Conservation (phyloP, 2,797 vertebrate species). For the Typhlichthys subterraneus region DNA sequence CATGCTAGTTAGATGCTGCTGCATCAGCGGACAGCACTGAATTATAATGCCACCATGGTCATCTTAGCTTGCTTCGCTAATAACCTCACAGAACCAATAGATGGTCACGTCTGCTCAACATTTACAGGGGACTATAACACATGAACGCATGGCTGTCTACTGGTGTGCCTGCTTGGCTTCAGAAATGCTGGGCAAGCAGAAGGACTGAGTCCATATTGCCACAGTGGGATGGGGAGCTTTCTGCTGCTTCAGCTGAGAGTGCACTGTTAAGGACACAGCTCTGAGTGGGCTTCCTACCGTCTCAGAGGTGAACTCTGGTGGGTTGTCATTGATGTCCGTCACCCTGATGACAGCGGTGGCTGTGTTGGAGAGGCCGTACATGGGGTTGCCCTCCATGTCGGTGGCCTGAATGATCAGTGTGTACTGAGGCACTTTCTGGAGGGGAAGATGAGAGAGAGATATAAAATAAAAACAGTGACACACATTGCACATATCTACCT, state of each 20-base stretch:
- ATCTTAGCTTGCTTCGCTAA: conserved; percentile 57
- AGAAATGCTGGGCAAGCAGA: conserved; percentile 62
- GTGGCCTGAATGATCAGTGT: conserved; percentile 99
- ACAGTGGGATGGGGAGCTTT: conserved; percentile 25
- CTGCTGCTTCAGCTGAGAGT: conserved; percentile 15
- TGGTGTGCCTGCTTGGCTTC: conserved; percentile 51
- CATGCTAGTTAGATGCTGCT: conserved; percentile 52
- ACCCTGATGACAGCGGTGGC: conserved; percentile 94
- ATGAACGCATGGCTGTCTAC: conserved; percentile 55
- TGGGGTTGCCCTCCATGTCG: conserved; percentile 96
- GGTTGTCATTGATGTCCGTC: conserved; percentile 97
- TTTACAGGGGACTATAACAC: conserved; percentile 55
- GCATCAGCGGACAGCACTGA: conserved; percentile 6
- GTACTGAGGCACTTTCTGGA: conserved; percentile 97
- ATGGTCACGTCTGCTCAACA: conserved; percentile 61
- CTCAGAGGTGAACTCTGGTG: conserved; percentile 94
- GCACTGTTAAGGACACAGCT: conserved; percentile 17
- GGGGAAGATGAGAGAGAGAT: background rate
- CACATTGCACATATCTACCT: no score
- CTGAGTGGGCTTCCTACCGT: conserved; percentile 80
- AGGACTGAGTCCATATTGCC: conserved; percentile 40
- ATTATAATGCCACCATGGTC: conserved; percentile 68
- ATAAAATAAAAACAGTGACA: background rate
- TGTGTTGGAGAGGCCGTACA: conserved; percentile 96
- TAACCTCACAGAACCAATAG: conserved; percentile 61